Conservation (phyloP, 1,140 invertebrate genomes). For the Drosophila bipectinata region DNA sequence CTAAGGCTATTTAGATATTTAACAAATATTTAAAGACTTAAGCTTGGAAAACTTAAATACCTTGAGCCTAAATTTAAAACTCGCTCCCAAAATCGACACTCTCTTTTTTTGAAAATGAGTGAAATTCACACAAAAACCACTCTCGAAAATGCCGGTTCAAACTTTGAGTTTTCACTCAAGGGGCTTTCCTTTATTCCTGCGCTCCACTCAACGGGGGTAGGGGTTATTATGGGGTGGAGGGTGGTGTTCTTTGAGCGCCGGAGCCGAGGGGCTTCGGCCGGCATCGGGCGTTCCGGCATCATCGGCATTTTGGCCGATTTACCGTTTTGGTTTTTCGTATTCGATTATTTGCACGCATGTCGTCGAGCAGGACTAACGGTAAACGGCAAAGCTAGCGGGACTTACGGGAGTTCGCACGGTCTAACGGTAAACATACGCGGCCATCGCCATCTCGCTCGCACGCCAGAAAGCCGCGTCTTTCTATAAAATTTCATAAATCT, state of each 20-base stretch:
- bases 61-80: neutral
- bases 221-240: neutral
- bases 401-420: constrained; percentile 21
- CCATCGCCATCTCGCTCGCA: constrained; percentile 21
- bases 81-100: no score
- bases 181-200: neutral
- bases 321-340: constrained; percentile 16
- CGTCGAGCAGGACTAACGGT: constrained; percentile 77
- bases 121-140: neutral
- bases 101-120: neutral
- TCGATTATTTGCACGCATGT: constrained; percentile 72
- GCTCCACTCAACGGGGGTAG: neutral
- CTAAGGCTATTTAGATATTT: neutral
- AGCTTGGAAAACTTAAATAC: neutral
- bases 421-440: constrained; percentile 26
- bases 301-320: constrained; percentile 49
- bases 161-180: neutral
- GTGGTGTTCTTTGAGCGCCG: neutral
- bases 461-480: neutral
- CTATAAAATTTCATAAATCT: constrained; percentile 4
- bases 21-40: neutral
- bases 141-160: neutral
- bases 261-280: constrained; percentile 24
- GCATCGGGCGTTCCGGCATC: constrained; percentile 1
- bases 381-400: constrained; percentile 17